Percentiles rank a stretch among this genome's conserved stretches.
phyloP scores from a whole-genome alignment of 2,888 invertebrate genomes.

The Mimas tiliae region DNA sequence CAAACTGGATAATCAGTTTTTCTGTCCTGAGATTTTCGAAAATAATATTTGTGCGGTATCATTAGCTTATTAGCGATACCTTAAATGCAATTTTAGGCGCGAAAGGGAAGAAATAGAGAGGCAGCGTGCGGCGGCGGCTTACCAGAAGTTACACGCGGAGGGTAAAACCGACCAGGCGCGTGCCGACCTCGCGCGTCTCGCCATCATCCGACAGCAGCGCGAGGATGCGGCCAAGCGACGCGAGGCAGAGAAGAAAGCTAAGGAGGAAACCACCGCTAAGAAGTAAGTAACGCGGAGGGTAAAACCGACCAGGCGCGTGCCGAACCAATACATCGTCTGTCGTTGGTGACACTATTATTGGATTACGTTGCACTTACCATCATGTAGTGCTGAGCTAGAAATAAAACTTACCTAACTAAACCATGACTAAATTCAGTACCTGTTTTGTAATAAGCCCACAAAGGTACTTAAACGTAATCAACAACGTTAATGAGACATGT shows the following conservation, averaged over 20 bases:
- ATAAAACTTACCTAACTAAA: too few relatives aligned
- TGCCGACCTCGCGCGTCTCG: conserved; percentile 96
- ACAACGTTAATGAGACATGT: not conserved
- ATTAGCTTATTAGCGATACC: too few relatives aligned
- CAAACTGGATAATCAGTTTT: too few relatives aligned
- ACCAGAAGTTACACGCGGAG: conserved; percentile 96
- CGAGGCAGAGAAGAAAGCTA: conserved; percentile 92
- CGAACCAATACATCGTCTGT: too few relatives aligned
- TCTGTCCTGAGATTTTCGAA: too few relatives aligned
- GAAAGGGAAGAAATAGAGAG: conserved; percentile 96
- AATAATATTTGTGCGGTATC: too few relatives aligned
- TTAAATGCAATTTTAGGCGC: conserved; percentile 65
- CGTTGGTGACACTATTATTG: too few relatives aligned
- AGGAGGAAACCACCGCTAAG: conserved; percentile 75
- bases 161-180: conserved; percentile 98
- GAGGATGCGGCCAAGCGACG: conserved; percentile 97
- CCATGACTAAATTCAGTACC: conserved; percentile 25
- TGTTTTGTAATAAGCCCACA: too few relatives aligned
- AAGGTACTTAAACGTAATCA: not conserved
- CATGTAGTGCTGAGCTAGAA: too few relatives aligned
- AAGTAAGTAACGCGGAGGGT: conserved; percentile 66
- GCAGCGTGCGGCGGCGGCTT: conserved; percentile 94
- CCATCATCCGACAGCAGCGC: conserved; percentile 96
- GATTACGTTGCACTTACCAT: too few relatives aligned
- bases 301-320: too few relatives aligned